A percentile compares a stretch with the other conserved stretches of the same genome.
Evolutionary conservation across 64 coral and sea anemone genomes (phyloP).

Genomic region (Trachythela sp.): DNA sequence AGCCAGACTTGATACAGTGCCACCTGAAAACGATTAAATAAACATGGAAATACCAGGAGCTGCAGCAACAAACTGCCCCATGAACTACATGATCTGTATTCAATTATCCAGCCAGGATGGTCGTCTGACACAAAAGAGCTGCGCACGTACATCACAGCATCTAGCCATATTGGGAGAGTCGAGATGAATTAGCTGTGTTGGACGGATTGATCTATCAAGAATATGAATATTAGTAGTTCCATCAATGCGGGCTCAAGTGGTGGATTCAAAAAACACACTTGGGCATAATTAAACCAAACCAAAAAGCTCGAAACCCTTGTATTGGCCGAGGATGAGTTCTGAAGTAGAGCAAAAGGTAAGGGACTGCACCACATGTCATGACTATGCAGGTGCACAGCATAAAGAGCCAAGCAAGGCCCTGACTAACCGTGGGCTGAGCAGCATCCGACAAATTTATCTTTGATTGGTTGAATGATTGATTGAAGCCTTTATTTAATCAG

Average conservation of each 20-base stretch:
- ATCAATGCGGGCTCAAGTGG: slow-evolving; percentile 28
- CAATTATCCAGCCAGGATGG: slow-evolving; percentile 39
- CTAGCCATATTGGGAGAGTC: slow-evolving; percentile 20
- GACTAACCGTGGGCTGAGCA: not conserved
- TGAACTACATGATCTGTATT: slow-evolving; percentile 39
- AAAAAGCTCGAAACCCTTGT: slow-evolving; percentile 36
- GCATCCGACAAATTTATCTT: slow-evolving; percentile 24
- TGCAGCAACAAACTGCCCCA: slow-evolving; percentile 52
- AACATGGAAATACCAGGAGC: slow-evolving; percentile 49
- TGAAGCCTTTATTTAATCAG: not conserved
- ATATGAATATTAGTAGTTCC: slow-evolving; percentile 34
- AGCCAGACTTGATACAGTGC: slow-evolving; percentile 44
- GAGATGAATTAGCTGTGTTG: slow-evolving; percentile 26
- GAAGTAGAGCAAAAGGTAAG: slow-evolving; percentile 36
- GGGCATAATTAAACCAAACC: slow-evolving; percentile 47
- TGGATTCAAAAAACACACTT: slow-evolving; percentile 32
- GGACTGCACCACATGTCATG: slow-evolving; percentile 29
- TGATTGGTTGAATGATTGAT: too few relatives aligned
- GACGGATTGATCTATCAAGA: slow-evolving; percentile 41
- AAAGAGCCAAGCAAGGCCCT: slow-evolving; percentile 30
- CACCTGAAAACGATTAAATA: slow-evolving; percentile 37
- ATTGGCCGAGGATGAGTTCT: slow-evolving; percentile 42
- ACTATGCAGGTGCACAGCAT: slow-evolving; percentile 21
- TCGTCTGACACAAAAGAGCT: slow-evolving; percentile 34
- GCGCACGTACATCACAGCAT: slow-evolving; percentile 17